phyloP scores from a whole-genome alignment of 2,113 vertebrate genomes.

The Gnathonemus echidnorhynchus region DNA sequence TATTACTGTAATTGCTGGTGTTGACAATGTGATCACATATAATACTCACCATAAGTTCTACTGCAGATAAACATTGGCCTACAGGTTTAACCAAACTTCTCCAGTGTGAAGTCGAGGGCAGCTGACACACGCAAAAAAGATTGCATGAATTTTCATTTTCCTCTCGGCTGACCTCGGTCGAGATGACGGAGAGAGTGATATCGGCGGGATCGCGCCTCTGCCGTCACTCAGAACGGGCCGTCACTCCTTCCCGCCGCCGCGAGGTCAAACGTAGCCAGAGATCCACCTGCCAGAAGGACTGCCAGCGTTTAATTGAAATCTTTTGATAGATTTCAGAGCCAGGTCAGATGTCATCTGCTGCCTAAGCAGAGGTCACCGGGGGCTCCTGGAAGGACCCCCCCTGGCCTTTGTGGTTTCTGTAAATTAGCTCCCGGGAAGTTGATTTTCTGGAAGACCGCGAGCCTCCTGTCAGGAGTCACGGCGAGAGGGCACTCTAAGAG shows the following conservation, averaged over 20 bases:
- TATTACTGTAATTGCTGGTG: background rate
- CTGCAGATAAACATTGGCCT: background rate
- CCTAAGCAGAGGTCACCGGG: conserved; percentile 63
- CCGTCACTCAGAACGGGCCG: conserved; percentile 22
- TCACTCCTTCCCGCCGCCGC: conserved; percentile 38
- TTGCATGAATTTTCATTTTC: conserved; percentile 7
- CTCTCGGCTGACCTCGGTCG: background rate
- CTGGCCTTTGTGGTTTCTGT: conserved; percentile 69
- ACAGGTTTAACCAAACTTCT: background rate
- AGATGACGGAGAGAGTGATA: background rate
- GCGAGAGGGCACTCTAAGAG: conserved; percentile 47
- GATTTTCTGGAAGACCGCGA: conserved; percentile 60
- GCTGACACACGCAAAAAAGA: background rate
- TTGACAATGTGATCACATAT: background rate
- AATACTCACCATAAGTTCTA: background rate
- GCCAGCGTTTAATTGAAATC: conserved; percentile 77
- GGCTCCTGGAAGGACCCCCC: conserved; percentile 59
- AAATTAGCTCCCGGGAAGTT: conserved; percentile 62
- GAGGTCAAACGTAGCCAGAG: conserved; percentile 54
- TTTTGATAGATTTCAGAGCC: conserved; percentile 73
- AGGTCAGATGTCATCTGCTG: conserved; percentile 69
- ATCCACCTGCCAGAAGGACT: conserved; percentile 45
- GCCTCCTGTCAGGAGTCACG: conserved; percentile 51
- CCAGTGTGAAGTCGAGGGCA: background rate
- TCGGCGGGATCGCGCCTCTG: background rate